Evolutionary conservation across 92 coral and sea anemone species (phyloP).

Genomic region (Porites evermanni): DNA sequence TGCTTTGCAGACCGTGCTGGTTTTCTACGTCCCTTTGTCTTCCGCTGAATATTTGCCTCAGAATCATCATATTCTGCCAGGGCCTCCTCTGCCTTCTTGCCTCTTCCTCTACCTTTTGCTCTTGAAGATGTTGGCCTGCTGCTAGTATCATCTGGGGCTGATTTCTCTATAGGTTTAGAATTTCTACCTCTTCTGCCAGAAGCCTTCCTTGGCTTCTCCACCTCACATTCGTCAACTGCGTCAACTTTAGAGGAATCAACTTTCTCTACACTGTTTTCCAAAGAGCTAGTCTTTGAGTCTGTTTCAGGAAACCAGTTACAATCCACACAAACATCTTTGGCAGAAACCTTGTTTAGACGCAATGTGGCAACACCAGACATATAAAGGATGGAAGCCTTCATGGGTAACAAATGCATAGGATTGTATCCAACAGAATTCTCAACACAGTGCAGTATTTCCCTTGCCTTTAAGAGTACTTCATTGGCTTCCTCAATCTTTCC

Average conservation of each 20-base stretch:
- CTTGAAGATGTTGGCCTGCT: constrained; percentile 16
- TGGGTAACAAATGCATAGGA: constrained; percentile 43
- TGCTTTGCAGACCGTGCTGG: background rate
- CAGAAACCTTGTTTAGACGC: background rate
- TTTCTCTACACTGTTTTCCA: background rate
- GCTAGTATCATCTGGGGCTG: background rate
- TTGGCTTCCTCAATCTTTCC: constrained; percentile 62
- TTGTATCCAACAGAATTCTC: constrained; percentile 32
- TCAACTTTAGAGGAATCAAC: background rate
- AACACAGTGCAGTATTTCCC: constrained; percentile 50
- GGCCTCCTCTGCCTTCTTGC: constrained; percentile 20
- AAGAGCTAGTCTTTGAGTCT: background rate
- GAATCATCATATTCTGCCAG: background rate
- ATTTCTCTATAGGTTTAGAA: constrained; percentile 1
- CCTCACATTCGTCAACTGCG: constrained; percentile 2
- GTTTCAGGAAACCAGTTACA: constrained; percentile 16
- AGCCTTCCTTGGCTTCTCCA: constrained; percentile 34
- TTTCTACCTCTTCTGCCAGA: background rate
- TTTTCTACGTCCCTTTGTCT: constrained; percentile 28
- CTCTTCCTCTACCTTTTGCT: constrained; percentile 54
- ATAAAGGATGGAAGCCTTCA: constrained; percentile 58
- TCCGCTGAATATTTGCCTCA: background rate
- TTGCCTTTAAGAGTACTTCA: constrained; percentile 61
- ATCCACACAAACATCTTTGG: constrained; percentile 14
- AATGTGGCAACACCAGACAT: constrained; percentile 42